Percentiles rank a stretch among this genome's conserved stretches.
Conservation (phyloP, 2,113 vertebrate genomes). For the Beaufortia kweichowensis region DNA sequence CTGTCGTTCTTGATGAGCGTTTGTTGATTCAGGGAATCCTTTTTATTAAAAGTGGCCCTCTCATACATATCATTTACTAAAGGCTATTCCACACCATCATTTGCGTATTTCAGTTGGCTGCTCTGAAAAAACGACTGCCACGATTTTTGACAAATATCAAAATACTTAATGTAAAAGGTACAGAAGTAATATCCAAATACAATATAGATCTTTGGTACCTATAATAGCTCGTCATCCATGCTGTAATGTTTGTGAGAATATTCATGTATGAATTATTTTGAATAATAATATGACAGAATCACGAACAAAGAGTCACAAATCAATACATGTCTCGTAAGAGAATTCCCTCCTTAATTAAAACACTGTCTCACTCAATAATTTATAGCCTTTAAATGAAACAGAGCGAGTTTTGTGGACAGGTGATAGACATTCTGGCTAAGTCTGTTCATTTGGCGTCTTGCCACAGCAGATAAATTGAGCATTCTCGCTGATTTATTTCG, state of each 20-base stretch:
- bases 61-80: background rate
- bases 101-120: background rate
- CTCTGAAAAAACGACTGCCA: background rate
- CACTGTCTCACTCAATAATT: background rate
- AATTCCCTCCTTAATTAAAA: slow-evolving; percentile 1
- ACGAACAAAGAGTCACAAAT: background rate
- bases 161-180: too few relatives aligned
- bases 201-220: too few relatives aligned
- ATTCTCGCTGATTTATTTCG: background rate
- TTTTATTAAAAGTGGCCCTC: background rate
- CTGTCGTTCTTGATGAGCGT: background rate
- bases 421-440: slow-evolving; percentile 14
- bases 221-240: too few relatives aligned
- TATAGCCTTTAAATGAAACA: slow-evolving; percentile 3
- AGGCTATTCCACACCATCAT: too few relatives aligned
- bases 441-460: slow-evolving; percentile 7
- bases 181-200: too few relatives aligned
- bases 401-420: slow-evolving; percentile 9
- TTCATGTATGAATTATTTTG: too few relatives aligned
- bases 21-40: background rate
- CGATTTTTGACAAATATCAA: too few relatives aligned
- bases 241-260: too few relatives aligned
- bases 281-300: background rate
- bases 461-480: background rate
- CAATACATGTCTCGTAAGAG: background rate